Percentiles rank a stretch among this genome's conserved stretches.
phyloP scores from a whole-genome alignment of 2,888 invertebrate species.

The Lochmaea crataegi region DNA sequence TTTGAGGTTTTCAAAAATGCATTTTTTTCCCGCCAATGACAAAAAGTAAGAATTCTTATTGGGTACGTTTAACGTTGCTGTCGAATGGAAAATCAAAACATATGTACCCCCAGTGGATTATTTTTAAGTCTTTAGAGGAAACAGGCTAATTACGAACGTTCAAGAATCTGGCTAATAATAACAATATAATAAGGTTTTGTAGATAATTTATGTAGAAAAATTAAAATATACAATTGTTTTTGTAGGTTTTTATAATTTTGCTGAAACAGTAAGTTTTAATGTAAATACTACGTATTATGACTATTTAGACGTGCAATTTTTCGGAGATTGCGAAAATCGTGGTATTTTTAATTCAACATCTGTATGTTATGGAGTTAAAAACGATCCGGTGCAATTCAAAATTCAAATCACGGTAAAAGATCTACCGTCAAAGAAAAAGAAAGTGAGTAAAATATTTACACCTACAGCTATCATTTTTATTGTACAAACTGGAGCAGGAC shows the following conservation, averaged over 20 bases:
- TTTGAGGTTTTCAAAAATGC: no score
- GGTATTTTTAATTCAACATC: slow-evolving; percentile 61
- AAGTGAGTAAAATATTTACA: slow-evolving; percentile 43
- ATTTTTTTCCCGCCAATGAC: no score
- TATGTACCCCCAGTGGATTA: no score
- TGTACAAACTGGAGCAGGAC: no score
- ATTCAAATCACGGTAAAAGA: slow-evolving; percentile 71
- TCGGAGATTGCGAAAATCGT: slow-evolving; percentile 74
- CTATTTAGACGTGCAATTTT: slow-evolving; percentile 76
- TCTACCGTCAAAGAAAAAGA: slow-evolving; percentile 67
- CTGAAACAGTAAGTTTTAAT: slow-evolving; percentile 68
- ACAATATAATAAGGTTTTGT: no score
- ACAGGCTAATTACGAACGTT: no score
- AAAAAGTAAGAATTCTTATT: no score
- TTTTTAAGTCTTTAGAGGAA: no score
- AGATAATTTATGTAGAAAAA: not conserved
- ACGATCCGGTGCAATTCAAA: slow-evolving; percentile 73
- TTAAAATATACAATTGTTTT: not conserved
- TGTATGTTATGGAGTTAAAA: slow-evolving; percentile 72
- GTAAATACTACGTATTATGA: slow-evolving; percentile 72
- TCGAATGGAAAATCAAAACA: no score
- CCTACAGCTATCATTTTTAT: no score
- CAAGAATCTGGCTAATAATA: no score
- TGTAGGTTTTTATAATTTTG: slow-evolving; percentile 64
- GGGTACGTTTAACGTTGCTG: no score